These are phyloP conservation scores for Euschistus heros DNA, from an alignment of 1,140 invertebrate species.

Conservation along the genomic window DNA sequence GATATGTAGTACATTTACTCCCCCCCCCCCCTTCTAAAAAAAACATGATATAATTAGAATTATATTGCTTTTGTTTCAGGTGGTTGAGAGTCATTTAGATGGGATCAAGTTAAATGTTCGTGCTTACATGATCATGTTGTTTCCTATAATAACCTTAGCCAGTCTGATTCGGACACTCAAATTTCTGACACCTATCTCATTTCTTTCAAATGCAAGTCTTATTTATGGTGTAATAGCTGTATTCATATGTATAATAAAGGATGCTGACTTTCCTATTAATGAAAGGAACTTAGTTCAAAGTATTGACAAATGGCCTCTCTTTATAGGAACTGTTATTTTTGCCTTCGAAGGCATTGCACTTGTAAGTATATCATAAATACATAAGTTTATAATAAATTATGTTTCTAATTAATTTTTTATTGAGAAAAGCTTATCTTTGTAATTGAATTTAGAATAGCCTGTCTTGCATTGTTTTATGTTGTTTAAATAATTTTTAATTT, in stretches of 20 bases:
- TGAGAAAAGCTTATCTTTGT: too few species aligned
- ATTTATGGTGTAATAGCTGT: not conserved
- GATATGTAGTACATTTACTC: too few species aligned
- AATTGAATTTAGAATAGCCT: too few species aligned
- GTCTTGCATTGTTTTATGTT: too few species aligned
- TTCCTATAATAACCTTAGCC: constrained; percentile 58
- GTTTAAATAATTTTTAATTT: too few species aligned
- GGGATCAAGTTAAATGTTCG: constrained; percentile 45
- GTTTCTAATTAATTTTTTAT: too few species aligned
- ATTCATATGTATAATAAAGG: not conserved
- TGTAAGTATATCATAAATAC: constrained; percentile 27
- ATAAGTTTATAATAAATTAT: too few species aligned
- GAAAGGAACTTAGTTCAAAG: constrained; percentile 37
- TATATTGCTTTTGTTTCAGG: constrained; percentile 37
- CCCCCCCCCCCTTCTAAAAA: too few species aligned
- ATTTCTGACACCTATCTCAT: constrained; percentile 70
- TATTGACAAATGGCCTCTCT: constrained; percentile 54
- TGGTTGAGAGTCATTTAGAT: constrained; percentile 47
- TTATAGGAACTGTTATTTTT: constrained; percentile 81
- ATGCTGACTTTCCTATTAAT: constrained; percentile 3
- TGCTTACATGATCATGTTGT: constrained; percentile 58
- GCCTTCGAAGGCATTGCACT: constrained; percentile 83
- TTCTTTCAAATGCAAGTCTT: constrained; percentile 69
- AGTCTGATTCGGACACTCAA: constrained; percentile 75
- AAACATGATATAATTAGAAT: too few species aligned